Percentiles rank a stretch among this genome's conserved stretches.
These are phyloP conservation scores for Monopis laevigella DNA, from an alignment of 2,888 invertebrate genomes.

Conservation along the genomic window DNA sequence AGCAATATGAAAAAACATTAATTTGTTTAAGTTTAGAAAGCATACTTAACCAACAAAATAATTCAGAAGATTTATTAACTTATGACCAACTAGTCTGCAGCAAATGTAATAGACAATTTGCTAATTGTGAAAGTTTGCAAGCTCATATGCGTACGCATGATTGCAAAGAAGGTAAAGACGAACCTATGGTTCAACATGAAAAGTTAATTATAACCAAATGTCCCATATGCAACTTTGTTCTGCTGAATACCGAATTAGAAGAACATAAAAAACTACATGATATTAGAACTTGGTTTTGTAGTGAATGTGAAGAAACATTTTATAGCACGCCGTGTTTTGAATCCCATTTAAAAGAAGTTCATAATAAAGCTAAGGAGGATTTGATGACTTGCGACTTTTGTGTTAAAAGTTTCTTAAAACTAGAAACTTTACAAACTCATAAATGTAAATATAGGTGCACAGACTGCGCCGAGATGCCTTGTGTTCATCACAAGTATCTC, in stretches of 20 bases:
- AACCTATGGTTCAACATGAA: not conserved
- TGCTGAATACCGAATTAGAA: not conserved
- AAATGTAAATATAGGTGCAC: constrained; percentile 7
- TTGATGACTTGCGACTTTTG: constrained; percentile 3
- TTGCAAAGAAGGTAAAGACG: not conserved
- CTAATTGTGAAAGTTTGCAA: not conserved
- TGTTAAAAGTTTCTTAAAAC: not conserved
- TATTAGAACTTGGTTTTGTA: not conserved
- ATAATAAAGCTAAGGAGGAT: not conserved
- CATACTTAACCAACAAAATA: not conserved
- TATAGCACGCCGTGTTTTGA: not conserved
- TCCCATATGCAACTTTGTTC: not conserved
- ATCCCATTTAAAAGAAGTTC: not conserved
- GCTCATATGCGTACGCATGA: not conserved
- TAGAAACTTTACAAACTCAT: not conserved
- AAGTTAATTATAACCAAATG: constrained; percentile 1
- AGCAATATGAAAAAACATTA: constrained; percentile 5
- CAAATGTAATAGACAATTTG: not conserved
- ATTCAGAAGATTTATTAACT: not conserved
- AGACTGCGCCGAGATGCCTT: constrained; percentile 4
- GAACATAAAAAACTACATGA: constrained; percentile 6
- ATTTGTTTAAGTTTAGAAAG: constrained; percentile 5
- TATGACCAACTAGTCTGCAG: not conserved
- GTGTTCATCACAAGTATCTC: constrained; percentile 6
- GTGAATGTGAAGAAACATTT: not conserved